Conservation (phyloP, 2,888 invertebrate species). For the Polyommatus icarus region DNA sequence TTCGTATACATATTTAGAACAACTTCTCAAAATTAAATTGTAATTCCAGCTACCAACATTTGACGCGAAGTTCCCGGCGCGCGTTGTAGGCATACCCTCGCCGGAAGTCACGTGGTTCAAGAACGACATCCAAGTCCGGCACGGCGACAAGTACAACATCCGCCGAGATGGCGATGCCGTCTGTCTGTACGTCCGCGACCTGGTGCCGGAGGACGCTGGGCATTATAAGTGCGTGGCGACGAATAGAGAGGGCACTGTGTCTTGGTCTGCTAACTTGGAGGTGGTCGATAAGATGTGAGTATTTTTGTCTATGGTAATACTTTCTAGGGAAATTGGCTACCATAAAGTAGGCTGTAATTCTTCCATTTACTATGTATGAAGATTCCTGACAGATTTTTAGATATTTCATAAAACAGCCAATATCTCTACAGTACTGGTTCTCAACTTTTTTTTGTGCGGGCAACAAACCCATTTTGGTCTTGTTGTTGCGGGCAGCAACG, state of each 20-base stretch:
- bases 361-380: too few relatives aligned
- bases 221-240: constrained; percentile 87
- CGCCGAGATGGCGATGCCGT: constrained; percentile 89
- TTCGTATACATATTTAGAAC: too few relatives aligned
- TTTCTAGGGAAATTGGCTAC: too few relatives aligned
- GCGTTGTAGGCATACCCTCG: constrained; percentile 88
- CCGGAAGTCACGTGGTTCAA: constrained; percentile 94
- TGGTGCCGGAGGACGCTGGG: constrained; percentile 85
- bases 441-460: too few relatives aligned
- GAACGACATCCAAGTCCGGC: constrained; percentile 86
- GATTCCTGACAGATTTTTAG: too few relatives aligned
- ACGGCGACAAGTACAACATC: constrained; percentile 86
- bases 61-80: constrained; percentile 91
- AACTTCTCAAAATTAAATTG: too few relatives aligned
- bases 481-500: too few relatives aligned
- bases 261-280: constrained; percentile 86
- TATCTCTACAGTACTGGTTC: too few relatives aligned
- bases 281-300: constrained; percentile 92
- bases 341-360: too few relatives aligned
- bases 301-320: background rate
- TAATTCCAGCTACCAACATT: constrained; percentile 82
- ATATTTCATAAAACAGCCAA: too few relatives aligned
- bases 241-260: constrained; percentile 90
- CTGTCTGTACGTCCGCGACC: constrained; percentile 86
- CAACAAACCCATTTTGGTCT: too few relatives aligned